Percentiles rank a stretch among this genome's conserved stretches.
Evolutionary conservation across 2,888 invertebrate species (phyloP).

Genomic region (Caenorhabditis becei): DNA sequence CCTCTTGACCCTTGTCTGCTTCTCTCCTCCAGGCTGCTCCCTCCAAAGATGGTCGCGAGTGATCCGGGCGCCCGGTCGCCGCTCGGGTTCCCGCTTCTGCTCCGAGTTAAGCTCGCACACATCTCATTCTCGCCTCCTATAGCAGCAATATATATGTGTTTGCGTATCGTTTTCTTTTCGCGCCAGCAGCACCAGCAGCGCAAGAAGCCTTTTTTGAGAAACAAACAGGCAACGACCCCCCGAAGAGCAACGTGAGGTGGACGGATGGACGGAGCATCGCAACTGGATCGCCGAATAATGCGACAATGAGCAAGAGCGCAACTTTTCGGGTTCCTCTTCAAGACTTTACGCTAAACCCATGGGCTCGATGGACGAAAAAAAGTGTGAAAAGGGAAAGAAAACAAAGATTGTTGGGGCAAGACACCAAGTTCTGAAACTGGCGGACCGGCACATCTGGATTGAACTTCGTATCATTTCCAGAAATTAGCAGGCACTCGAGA

Average conservation of each 20-base stretch:
- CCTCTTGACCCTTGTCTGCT: conserved; percentile 3
- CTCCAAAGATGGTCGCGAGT: conserved; percentile 18
- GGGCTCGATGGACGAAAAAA: conserved; percentile 38
- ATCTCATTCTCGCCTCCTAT: conserved; percentile 20
- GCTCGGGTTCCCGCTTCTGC: conserved; percentile 26
- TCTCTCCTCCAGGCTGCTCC: conserved; percentile 7
- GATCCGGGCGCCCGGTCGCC: conserved; percentile 11
- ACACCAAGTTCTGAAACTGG: conserved; percentile 18
- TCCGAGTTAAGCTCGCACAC: conserved; percentile 51
- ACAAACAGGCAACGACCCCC: conserved; percentile 32
- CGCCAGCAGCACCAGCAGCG: conserved; percentile 38
- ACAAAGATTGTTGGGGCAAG: not conserved
- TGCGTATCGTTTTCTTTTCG: conserved; percentile 61
- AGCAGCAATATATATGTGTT: conserved; percentile 39
- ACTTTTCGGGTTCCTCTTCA: conserved; percentile 37
- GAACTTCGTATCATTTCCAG: conserved; percentile 14
- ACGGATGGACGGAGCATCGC: not conserved
- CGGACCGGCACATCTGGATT: conserved; percentile 43
- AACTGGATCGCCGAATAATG: conserved; percentile 30
- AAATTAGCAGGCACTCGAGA: not conserved
- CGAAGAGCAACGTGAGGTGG: conserved; percentile 35
- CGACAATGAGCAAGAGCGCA: conserved; percentile 42
- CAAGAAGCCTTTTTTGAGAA: conserved; percentile 47
- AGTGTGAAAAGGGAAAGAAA: conserved; percentile 3
- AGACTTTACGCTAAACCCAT: conserved; percentile 41